Base-by-base conservation (phyloP, 2,888 invertebrate genomes). In the Perdita meconis region DNA sequence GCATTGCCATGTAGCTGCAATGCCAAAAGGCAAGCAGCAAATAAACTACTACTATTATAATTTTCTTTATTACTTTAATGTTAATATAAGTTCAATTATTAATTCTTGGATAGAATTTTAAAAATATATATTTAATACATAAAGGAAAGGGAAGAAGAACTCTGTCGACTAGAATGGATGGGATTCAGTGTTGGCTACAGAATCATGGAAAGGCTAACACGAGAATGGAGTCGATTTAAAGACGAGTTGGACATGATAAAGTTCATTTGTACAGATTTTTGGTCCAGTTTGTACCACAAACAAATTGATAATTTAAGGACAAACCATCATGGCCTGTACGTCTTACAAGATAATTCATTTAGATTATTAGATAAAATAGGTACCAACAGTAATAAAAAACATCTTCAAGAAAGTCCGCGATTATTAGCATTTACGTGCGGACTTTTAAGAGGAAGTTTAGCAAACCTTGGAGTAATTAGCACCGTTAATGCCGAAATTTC, bases 241-340 rank as follows among this genome's bases (percentile, higher is more conserved):
- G 98, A 99, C 93, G 99, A 99, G 92, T 92, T 99, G 66, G 99
- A 99, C 89, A 97, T 97, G 36, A 97, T 99, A 94, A 99, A 99
- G 92, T 99, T 99, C 88, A 97, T 99, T 66, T 99, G 99, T 91
- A 99, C 99, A 68, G 99, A 99, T 90, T 98, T 99, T 91, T 99
- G 99, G 99, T 96, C 97, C n/a, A 96, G 97, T 44, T 95, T 99
- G 40, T 99, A 98, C 92, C 98, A 98, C 89, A 99, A 99, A 92
- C 99, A 99, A 93, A 98, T 99, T 68, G 99, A 99, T 91, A 99
- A 99, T 92, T 93, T 99, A 61, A 93, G 98, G 82, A 99, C 99
- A 26, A 99, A 99, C 93, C 99, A 99, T 92, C 97, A 99, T 93
- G 99, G 99, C 10, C 97, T 99, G 63, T 99, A 99, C 93, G 99